A percentile compares a stretch with the other conserved stretches of the same genome.
Conservation (phyloP, 1,140 invertebrate genomes). For the Zaprionus inermis region DNA sequence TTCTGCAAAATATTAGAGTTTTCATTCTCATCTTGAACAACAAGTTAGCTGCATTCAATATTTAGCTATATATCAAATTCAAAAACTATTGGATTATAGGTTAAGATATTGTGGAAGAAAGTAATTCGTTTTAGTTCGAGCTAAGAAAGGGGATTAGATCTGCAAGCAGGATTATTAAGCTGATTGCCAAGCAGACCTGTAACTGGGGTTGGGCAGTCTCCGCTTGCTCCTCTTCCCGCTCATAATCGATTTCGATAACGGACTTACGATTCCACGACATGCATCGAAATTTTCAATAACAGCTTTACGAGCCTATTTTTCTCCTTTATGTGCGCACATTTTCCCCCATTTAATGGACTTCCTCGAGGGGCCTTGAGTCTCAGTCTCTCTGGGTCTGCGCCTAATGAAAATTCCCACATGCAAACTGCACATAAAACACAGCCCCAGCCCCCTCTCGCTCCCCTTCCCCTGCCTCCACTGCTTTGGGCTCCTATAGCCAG, state of each 20-base stretch:
- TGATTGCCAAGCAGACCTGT: too few relatives aligned
- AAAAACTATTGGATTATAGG: too few relatives aligned
- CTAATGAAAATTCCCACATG: conserved; percentile 63
- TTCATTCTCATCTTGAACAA: too few relatives aligned
- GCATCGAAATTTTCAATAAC: conserved; percentile 21
- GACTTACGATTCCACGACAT: neutral
- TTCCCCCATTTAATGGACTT: conserved; percentile 23
- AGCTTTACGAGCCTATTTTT: neutral
- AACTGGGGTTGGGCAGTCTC: too few relatives aligned
- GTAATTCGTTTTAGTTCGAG: too few relatives aligned
- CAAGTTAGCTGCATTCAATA: too few relatives aligned
- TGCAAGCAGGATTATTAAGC: neutral
- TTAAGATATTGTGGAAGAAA: too few relatives aligned
- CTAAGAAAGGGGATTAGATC: too few relatives aligned
- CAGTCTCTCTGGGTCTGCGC: neutral
- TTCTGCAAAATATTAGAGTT: too few relatives aligned
- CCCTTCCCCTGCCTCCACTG: neutral
- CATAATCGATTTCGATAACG: neutral
- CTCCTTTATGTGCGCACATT: conserved; percentile 9
- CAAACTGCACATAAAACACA: conserved; percentile 73
- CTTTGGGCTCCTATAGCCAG: neutral
- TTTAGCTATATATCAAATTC: too few relatives aligned
- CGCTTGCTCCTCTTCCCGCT: neutral
- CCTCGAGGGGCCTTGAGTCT: conserved; percentile 3
- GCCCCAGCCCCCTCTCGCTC: conserved; percentile 1